A percentile compares a stretch with the other conserved stretches of the same genome.
Conservation (phyloP, 1,140 invertebrate species). For the Saccostrea glomerata region DNA sequence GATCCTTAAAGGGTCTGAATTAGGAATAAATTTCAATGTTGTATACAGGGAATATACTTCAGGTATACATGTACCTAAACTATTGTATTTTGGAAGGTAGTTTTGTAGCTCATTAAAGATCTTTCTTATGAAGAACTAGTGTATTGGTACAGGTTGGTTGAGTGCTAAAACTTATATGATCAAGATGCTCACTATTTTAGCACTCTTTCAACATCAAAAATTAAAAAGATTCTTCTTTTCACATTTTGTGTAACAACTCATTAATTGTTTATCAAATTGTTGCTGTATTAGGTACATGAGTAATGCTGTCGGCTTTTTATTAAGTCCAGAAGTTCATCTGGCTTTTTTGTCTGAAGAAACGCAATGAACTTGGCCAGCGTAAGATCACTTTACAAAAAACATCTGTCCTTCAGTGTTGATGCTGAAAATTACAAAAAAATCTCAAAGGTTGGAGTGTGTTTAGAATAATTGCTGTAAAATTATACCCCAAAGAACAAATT, state of each 20-base stretch:
- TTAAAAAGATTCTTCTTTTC: background rate
- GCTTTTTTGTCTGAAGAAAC: background rate
- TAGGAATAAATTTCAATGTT: no score
- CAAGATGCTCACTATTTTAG: background rate
- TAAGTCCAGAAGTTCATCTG: conserved; percentile 35
- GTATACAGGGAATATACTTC: no score
- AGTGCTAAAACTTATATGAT: background rate
- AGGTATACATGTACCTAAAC: no score
- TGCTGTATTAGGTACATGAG: conserved; percentile 27
- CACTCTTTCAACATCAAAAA: conserved; percentile 11
- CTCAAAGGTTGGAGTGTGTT: conserved; percentile 24
- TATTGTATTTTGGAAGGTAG: no score
- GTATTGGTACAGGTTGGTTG: no score
- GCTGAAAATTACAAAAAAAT: conserved; percentile 11
- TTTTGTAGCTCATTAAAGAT: no score
- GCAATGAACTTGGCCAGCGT: background rate
- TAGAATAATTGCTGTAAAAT: conserved; percentile 37
- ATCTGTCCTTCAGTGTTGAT: conserved; percentile 1
- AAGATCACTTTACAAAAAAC: conserved; percentile 38
- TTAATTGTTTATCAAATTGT: conserved; percentile 33
- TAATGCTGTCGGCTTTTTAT: conserved; percentile 2
- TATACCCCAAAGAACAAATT: conserved; percentile 32
- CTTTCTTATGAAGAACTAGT: no score
- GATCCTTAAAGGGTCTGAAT: no score
- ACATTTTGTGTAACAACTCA: background rate